phyloP scores from a whole-genome alignment of 2,113 vertebrate genomes.

The Aramus guarauna region DNA sequence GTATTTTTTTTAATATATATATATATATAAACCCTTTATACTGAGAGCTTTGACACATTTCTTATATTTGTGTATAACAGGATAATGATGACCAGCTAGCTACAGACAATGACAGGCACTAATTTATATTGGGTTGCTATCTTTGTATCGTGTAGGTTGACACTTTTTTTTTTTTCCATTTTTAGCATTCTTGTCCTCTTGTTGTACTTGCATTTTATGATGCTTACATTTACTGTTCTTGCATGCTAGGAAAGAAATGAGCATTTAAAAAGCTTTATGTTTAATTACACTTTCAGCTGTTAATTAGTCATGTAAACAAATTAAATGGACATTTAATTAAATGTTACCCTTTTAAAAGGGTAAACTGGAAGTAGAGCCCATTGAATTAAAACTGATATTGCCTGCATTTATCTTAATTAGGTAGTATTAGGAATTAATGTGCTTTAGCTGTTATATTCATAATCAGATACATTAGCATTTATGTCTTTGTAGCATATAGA shows the following conservation, averaged over 20 bases:
- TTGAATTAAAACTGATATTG: neutral
- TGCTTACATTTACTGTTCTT: neutral
- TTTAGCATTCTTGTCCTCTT: neutral
- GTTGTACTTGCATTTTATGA: neutral
- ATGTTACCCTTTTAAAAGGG: neutral
- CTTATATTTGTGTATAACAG: neutral
- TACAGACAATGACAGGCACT: neutral
- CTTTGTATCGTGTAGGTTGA: neutral
- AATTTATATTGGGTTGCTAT: neutral
- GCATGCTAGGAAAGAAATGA: neutral
- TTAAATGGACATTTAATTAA: slow-evolving; percentile 38
- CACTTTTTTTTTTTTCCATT: neutral
- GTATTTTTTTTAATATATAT: neutral
- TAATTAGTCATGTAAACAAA: slow-evolving; percentile 12
- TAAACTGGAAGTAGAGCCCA: neutral
- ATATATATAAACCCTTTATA: neutral
- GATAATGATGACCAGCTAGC: neutral
- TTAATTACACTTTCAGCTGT: slow-evolving; percentile 8
- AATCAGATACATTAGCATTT: neutral
- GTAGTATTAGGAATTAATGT: neutral
- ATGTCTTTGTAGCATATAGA: neutral
- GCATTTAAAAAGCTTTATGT: neutral
- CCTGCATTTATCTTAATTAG: neutral
- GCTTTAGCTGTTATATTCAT: neutral
- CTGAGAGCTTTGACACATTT: neutral